phyloP scores from a whole-genome alignment of 2,888 invertebrate genomes.

The Dasysyrphus albostriatus region DNA sequence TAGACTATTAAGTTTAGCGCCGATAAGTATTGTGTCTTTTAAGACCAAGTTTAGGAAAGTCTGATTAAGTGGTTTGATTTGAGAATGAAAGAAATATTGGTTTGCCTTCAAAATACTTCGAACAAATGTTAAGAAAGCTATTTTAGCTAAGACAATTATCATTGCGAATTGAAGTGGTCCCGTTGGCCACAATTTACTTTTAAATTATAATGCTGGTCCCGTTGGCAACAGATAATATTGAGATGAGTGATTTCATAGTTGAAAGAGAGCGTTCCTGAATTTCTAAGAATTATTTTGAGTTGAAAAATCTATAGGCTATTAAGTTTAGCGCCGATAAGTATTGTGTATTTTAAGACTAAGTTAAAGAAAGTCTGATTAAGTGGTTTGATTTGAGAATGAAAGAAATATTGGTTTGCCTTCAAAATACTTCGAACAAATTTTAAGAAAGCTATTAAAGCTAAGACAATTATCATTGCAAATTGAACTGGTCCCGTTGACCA shows the following conservation, averaged over 20 bases:
- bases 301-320: too few relatives aligned
- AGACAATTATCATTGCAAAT: too few relatives aligned
- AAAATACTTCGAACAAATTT: too few relatives aligned
- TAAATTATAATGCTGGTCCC: not conserved
- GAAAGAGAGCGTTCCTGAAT: not conserved
- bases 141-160: not conserved
- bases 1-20: not conserved
- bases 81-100: not conserved
- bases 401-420: too few relatives aligned
- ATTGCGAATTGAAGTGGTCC: not conserved
- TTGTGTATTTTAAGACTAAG: too few relatives aligned
- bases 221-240: slow-evolving; percentile 1
- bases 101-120: not conserved
- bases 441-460: too few relatives aligned
- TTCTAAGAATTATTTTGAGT: too few relatives aligned
- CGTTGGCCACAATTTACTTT: slow-evolving; percentile 1
- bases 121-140: not conserved
- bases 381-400: too few relatives aligned
- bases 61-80: not conserved
- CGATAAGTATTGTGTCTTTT: slow-evolving; percentile 2
- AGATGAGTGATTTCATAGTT: not conserved
- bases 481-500: not conserved
- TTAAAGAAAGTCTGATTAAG: too few relatives aligned
- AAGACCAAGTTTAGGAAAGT: not conserved
- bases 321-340: too few relatives aligned